Conservation (phyloP, 2,113 vertebrate genomes). For the Xenopus borealis region DNA sequence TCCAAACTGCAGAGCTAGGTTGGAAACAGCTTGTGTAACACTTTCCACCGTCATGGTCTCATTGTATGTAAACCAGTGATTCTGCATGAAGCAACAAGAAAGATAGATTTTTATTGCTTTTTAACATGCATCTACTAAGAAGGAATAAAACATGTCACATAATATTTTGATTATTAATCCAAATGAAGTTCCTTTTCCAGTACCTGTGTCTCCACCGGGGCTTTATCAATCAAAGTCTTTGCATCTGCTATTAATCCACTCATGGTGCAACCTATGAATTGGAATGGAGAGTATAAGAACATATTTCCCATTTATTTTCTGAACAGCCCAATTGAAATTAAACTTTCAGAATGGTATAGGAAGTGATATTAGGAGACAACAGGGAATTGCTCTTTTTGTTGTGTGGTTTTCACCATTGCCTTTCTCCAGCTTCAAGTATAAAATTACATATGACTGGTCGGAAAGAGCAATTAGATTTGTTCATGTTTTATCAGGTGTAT, state of each 20-base stretch:
- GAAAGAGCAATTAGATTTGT: too few relatives aligned
- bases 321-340: too few relatives aligned
- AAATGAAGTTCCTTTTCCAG: conserved; percentile 1
- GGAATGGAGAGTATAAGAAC: neutral
- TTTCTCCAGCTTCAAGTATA: too few relatives aligned
- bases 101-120: neutral
- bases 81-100: conserved; percentile 62
- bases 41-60: conserved; percentile 98
- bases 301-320: neutral
- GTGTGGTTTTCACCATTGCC: neutral
- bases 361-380: too few relatives aligned
- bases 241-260: conserved; percentile 97
- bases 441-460: too few relatives aligned
- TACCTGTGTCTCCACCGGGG: conserved; percentile 97
- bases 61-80: conserved; percentile 99
- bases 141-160: neutral
- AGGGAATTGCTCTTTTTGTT: neutral
- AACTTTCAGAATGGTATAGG: too few relatives aligned
- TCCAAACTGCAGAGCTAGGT: conserved; percentile 94
- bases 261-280: conserved; percentile 89
- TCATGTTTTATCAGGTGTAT: too few relatives aligned
- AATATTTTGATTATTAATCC: neutral
- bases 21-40: conserved; percentile 95
- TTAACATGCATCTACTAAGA: too few relatives aligned
- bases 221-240: conserved; percentile 98